Conservation (phyloP, 2,113 vertebrate genomes). For the Anser cygnoides region DNA sequence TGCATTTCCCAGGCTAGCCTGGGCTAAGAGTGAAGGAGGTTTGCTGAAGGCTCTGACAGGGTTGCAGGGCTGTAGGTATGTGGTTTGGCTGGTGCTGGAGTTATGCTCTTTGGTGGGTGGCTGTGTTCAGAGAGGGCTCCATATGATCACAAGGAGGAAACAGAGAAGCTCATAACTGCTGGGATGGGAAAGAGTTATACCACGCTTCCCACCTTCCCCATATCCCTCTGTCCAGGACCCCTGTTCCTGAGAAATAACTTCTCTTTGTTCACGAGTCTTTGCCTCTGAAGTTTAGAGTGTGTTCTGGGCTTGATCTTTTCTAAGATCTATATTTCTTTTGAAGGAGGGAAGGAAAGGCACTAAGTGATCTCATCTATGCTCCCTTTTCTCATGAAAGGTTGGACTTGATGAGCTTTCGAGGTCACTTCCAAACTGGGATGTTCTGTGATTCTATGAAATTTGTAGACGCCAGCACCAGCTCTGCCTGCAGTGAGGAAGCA, state of each 20-base stretch:
- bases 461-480: neutral
- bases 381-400: neutral
- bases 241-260: neutral
- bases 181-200: neutral
- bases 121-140: neutral
- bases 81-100: neutral
- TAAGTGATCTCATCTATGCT: neutral
- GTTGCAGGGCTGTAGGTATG: neutral
- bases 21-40: neutral
- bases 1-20: neutral
- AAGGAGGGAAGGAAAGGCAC: neutral
- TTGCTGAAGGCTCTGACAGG: neutral
- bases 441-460: neutral
- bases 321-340: neutral
- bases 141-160: fast-evolving
- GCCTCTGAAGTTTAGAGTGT: neutral
- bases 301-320: neutral
- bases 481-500: neutral
- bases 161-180: neutral
- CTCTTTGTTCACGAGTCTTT: neutral
- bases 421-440: neutral
- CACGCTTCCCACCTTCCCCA: neutral
- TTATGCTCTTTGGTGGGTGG: neutral
- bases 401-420: neutral
- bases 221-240: neutral